Evolutionary conservation across 2,888 invertebrate species (phyloP).

Genomic region (Rhagophthalmus giganteus): DNA sequence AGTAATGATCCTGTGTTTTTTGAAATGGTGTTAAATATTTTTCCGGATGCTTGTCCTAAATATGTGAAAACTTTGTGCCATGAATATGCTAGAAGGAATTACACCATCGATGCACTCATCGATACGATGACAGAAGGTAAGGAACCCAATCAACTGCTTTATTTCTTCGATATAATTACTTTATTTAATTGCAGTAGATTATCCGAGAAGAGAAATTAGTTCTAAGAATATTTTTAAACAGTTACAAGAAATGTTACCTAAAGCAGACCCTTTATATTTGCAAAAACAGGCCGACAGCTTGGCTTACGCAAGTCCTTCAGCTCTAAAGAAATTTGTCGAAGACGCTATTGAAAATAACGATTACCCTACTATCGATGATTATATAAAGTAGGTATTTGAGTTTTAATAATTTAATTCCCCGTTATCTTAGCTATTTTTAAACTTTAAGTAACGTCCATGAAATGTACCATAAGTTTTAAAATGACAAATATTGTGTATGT

Average conservation of each 20-base stretch:
- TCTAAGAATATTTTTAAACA: slow-evolving; percentile 32
- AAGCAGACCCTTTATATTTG: slow-evolving; percentile 49
- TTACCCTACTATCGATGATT: slow-evolving; percentile 51
- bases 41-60: slow-evolving; percentile 37
- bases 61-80: slow-evolving; percentile 36
- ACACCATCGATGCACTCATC: slow-evolving; percentile 34
- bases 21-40: slow-evolving; percentile 32
- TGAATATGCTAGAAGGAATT: slow-evolving; percentile 16
- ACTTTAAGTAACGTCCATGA: no score
- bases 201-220: slow-evolving; percentile 25
- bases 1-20: slow-evolving; percentile 6
- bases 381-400: slow-evolving; percentile 43
- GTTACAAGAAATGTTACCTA: slow-evolving; percentile 47
- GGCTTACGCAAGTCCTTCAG: slow-evolving; percentile 34
- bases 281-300: slow-evolving; percentile 42
- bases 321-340: slow-evolving; percentile 43
- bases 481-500: no score
- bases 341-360: slow-evolving; percentile 44
- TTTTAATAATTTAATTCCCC: slow-evolving; percentile 2
- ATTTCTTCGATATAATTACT: neutral
- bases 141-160: neutral
- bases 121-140: slow-evolving; percentile 33
- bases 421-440: no score
- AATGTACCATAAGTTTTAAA: no score
- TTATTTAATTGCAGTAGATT: slow-evolving; percentile 12